Conservation (phyloP, 2,113 vertebrate species). For the Heterotis niloticus region DNA sequence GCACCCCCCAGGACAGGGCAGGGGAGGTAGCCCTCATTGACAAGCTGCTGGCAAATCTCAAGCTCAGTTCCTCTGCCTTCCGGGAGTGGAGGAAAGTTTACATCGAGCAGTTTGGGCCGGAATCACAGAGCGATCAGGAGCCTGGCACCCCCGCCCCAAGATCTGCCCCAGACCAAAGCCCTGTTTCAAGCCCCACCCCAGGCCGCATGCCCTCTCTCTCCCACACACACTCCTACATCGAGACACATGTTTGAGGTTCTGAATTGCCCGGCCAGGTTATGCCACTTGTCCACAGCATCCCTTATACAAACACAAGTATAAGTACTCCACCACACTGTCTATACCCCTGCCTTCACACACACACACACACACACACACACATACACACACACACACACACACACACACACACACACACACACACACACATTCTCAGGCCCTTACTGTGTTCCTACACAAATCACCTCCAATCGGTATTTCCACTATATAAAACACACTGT, state of each 20-base stretch:
- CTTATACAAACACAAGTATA: no score
- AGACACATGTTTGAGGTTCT: slow-evolving; percentile 84
- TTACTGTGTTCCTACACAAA: no score
- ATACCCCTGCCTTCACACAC: no score
- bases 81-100: slow-evolving; percentile 94
- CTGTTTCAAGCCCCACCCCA: neutral
- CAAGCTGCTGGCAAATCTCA: slow-evolving; percentile 87
- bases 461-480: no score
- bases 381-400: no score
- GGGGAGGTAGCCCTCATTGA: slow-evolving; percentile 95
- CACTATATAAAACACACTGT: no score
- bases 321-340: no score
- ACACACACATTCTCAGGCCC: no score
- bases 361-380: no score
- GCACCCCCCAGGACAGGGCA: slow-evolving; percentile 87
- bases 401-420: no score
- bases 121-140: slow-evolving; percentile 47
- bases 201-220: slow-evolving; percentile 75
- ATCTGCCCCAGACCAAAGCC: slow-evolving; percentile 54
- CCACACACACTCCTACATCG: slow-evolving; percentile 95
- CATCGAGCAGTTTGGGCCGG: slow-evolving; percentile 81
- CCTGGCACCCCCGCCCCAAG: slow-evolving; percentile 60
- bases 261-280: neutral
- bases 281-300: neutral
- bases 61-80: slow-evolving; percentile 91